Evolutionary conservation across 2,888 invertebrate species (phyloP).

Genomic region (Lacanobia wlatinum): DNA sequence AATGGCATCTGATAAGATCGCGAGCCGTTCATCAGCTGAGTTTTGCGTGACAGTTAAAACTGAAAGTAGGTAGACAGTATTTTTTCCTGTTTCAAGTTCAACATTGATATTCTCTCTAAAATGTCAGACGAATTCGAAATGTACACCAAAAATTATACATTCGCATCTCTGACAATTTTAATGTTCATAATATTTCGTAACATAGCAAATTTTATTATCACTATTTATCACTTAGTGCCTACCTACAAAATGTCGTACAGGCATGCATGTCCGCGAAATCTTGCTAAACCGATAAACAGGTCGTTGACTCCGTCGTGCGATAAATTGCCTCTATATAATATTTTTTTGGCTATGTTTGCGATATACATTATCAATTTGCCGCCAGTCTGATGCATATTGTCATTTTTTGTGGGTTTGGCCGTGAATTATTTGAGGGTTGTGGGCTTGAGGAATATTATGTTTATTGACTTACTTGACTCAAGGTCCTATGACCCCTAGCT

Average conservation of each 20-base stretch:
- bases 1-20: slow-evolving; percentile 7
- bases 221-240: slow-evolving; percentile 69
- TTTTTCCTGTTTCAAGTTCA: background rate
- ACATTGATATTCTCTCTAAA: background rate
- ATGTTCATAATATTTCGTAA: slow-evolving; percentile 58
- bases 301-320: slow-evolving; percentile 82
- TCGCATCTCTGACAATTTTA: background rate
- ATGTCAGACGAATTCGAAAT: background rate
- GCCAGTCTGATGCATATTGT: slow-evolving; percentile 62
- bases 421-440: slow-evolving; percentile 23
- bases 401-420: slow-evolving; percentile 43
- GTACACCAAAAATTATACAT: background rate
- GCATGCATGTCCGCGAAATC: slow-evolving; percentile 79
- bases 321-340: slow-evolving; percentile 74
- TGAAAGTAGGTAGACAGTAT: background rate
- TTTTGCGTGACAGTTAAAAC: slow-evolving; percentile 8
- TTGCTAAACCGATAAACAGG: slow-evolving; percentile 84
- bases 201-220: slow-evolving; percentile 69
- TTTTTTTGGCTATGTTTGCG: slow-evolving; percentile 70
- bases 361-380: slow-evolving; percentile 64
- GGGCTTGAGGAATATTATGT: background rate
- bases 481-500: no score
- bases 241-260: slow-evolving; percentile 62
- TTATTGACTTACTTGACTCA: no score
- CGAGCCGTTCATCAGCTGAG: background rate